Evolutionary conservation across 2,113 vertebrate genomes (phyloP), one percentile per base, ranked within the genome.

Genomic region (Rhegmatorhina hoffmannsi): DNA sequence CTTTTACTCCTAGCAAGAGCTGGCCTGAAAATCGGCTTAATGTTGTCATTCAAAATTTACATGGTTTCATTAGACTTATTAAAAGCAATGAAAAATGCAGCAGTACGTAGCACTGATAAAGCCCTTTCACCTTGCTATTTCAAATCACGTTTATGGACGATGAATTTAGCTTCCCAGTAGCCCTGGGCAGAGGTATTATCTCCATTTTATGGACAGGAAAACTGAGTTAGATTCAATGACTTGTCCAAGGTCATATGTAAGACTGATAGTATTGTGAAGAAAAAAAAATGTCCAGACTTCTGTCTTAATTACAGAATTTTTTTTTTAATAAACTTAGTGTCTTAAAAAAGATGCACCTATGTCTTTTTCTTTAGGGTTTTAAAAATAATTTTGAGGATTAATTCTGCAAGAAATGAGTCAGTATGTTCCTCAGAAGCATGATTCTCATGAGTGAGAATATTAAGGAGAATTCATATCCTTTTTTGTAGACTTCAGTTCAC

Each of bases 41-140:
- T 59, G 80, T 92, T 94, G 55, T 80, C 83, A 79, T 94, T 97
- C 92, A 97, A 95, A 97, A 94, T 94, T 90, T 93, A 94, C 89
- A 92, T 94, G 92, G 94, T 95, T 96, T 95, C 95, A 97, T 94
- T 89, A 96, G 84, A 43, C 77, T 93, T 97, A 97, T 96, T 96
- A 96, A 94, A 96, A 90, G 85, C 93, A 95, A 95, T 95, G 93
- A 96, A 95, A 97, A 96, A 97, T 96, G 95, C 86, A 96, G 92
- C 86, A 94, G 90, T 81, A 89, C 0, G 90, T 94, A 96, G 86
- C 95, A 94, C 95, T 96, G 93, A 95, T 92, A 95, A 92, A 97
- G 69, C 80, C 88, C 84, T 94, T 95, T 92, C 94, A 95, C 94
- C 96, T 97, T 96, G 73, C 93, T 92, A 86, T 92, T 94, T 97